Percentiles rank a stretch among this genome's conserved stretches.
These are phyloP conservation scores for Bubo blakistoni DNA, from an alignment of 2,113 vertebrate genomes.

Conservation along the genomic window DNA sequence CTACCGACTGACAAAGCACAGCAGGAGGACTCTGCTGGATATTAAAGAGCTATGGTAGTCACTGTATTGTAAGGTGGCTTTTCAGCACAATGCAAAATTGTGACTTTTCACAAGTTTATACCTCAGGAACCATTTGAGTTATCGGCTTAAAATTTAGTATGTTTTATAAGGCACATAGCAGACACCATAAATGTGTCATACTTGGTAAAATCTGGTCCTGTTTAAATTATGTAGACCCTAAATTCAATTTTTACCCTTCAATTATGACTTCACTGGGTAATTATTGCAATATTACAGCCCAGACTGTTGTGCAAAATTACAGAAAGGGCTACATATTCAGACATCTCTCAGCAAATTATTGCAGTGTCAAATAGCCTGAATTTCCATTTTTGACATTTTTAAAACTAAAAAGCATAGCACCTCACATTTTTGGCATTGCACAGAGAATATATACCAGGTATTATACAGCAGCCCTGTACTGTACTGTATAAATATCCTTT, in stretches of 20 bases:
- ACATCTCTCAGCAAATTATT: conserved; percentile 39
- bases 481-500: conserved; percentile 6
- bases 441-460: conserved; percentile 15
- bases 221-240: conserved; percentile 45
- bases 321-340: not conserved
- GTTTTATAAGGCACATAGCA: conserved; percentile 14
- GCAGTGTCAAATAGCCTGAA: conserved; percentile 17
- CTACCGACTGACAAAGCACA: conserved; percentile 81
- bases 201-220: conserved; percentile 34
- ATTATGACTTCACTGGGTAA: conserved; percentile 51
- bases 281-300: conserved; percentile 60
- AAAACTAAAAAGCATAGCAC: conserved; percentile 29
- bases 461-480: not conserved
- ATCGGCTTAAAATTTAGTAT: conserved; percentile 68
- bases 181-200: conserved; percentile 53
- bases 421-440: not conserved
- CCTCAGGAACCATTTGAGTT: conserved; percentile 74
- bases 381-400: conserved; percentile 61
- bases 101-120: conserved; percentile 82
- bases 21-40: conserved; percentile 80
- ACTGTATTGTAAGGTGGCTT: conserved; percentile 75
- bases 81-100: conserved; percentile 79
- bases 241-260: conserved; percentile 53
- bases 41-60: conserved; percentile 78
- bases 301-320: conserved; percentile 41